Conservation (phyloP, 2,888 invertebrate species). For the Ichneumoninae sp. region DNA sequence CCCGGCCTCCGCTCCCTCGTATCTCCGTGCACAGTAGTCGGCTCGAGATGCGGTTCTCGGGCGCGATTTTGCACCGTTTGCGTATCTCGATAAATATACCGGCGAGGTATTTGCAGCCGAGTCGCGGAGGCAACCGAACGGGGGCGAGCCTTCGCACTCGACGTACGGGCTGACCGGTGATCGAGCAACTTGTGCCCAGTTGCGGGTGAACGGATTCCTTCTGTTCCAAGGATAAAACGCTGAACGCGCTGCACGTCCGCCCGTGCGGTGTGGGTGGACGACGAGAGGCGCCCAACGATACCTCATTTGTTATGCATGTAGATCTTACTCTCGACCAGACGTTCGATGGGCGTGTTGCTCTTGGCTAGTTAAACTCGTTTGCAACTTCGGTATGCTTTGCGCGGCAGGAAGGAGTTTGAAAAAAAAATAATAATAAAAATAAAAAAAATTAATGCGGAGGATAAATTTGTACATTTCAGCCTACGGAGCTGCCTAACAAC, state of each 20-base stretch:
- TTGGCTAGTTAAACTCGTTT: slow-evolving; percentile 30
- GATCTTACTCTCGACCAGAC: slow-evolving; percentile 19
- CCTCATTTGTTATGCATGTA: slow-evolving; percentile 35
- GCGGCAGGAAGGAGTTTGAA: not conserved
- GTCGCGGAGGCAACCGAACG: slow-evolving; percentile 24
- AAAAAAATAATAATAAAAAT: not conserved
- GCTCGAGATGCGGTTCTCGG: not conserved
- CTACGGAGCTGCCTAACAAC: slow-evolving; percentile 26
- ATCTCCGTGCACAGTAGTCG: not conserved
- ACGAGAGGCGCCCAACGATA: slow-evolving; percentile 52
- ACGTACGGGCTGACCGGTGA: not conserved
- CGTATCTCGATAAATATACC: not conserved
- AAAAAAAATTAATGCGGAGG: slow-evolving; percentile 3
- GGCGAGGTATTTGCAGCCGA: not conserved
- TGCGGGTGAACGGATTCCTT: slow-evolving; percentile 74
- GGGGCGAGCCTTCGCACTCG: slow-evolving; percentile 29
- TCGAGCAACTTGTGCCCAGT: slow-evolving; percentile 24
- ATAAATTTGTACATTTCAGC: slow-evolving; percentile 31
- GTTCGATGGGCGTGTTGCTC: slow-evolving; percentile 32
- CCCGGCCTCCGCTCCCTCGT: not conserved
- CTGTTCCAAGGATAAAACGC: slow-evolving; percentile 73
- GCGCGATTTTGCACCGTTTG: not conserved
- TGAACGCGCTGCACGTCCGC: slow-evolving; percentile 15
- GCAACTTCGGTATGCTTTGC: slow-evolving; percentile 18
- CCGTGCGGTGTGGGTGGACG: slow-evolving; percentile 69